Evolutionary conservation across 2,888 invertebrate genomes (phyloP), one percentile per base, ranked within the genome.

Genomic region (Diaphora mendica): DNA sequence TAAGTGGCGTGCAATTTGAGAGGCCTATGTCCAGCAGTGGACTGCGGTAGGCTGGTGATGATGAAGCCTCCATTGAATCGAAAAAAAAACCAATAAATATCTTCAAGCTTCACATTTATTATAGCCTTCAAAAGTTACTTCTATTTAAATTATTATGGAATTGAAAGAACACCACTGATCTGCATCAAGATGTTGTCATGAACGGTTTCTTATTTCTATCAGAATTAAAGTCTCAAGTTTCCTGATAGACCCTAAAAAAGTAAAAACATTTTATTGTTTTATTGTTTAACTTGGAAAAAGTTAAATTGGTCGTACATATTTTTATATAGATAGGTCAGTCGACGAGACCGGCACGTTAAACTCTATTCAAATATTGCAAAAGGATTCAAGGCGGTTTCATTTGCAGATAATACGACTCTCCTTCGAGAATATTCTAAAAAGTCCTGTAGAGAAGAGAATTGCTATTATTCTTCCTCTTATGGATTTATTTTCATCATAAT

Each of bases 311-410:
- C 64, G 85, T 82, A 85, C 86, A 87, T 84, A 82, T 83, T 86
- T 90, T 86, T 88, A 89, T 90, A 88, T 78, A 88, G 83, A 78
- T 84, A 85, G 85, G 80, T 79, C 86, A 79, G 84, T 79, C 85
- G 44, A 15, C 15, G 17, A 15, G 44, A 17, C 81, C 77, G 78
- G 81, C 79, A 17, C 85, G 83, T 81, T 87, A 83, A 85, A 80
- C 86, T 78, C 82, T 75, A 87, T 89, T 89, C 11, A 82, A 90
- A 88, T 89, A 89, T 89, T 88, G 86, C 85, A 89, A 88, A 77
- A 77, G 73, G 83, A 80, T 76, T 79, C 75, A 79, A 80, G 79
- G 80, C 69, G 73, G 73, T 85, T 85, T 86, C 85, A 85, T 85
- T 86, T 84, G 80, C 84, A 86, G 87, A 86, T 86, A 84, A 82